Base-by-base conservation (phyloP, 2,113 vertebrate genomes). In the Nettapus auritus region DNA sequence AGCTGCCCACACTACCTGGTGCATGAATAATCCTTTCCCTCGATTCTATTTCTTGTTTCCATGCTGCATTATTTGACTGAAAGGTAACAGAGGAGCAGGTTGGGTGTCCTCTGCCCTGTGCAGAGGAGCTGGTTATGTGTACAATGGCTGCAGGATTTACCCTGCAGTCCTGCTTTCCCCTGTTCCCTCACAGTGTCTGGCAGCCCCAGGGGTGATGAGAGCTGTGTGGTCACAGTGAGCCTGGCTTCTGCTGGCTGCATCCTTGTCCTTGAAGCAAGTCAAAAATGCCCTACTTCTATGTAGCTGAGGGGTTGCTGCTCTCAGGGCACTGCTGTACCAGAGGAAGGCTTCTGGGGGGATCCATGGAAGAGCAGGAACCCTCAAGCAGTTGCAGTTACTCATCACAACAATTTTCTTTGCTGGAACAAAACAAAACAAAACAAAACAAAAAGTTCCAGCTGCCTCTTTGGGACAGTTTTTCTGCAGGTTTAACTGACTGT, bases 1-100 rank as follows among this genome's bases (percentile, higher is more conserved):
- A 70, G 82, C 78, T 26, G 23, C 3, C 36, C n/a, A 16, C 42
- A 14, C 29, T 2, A 1, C 0, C 0, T 16, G 25, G 4, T 5
- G 14, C 9, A 5, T 19, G n/a, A 40, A 18, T 53, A 6, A 55
- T 33, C 40, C 82, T 48, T 48, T 89, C 42, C 36, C 1, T 36
- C 15, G 16, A 40, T 52, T 50, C 31, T 36, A 3, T 12, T 76
- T 64, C 75, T 77, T 31, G 6, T 69, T 86, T 52, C 33, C 3
- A 1, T 34, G 46, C 38, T 15, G 11, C 64, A 77, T 25, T 0
- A 0, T 50, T 82, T 70, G 11, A 38, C 9, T 52, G 59, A n/a
- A 88, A 44, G 12, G 19, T 50, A n/a, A 13, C 20, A 55, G 34
- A n/a, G n/a, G 46, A 44, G 3, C 23, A 59, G 38, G 13, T 73